These are phyloP conservation scores for Tiphia femorata DNA, from an alignment of 2,888 invertebrate species.

Conservation along the genomic window DNA sequence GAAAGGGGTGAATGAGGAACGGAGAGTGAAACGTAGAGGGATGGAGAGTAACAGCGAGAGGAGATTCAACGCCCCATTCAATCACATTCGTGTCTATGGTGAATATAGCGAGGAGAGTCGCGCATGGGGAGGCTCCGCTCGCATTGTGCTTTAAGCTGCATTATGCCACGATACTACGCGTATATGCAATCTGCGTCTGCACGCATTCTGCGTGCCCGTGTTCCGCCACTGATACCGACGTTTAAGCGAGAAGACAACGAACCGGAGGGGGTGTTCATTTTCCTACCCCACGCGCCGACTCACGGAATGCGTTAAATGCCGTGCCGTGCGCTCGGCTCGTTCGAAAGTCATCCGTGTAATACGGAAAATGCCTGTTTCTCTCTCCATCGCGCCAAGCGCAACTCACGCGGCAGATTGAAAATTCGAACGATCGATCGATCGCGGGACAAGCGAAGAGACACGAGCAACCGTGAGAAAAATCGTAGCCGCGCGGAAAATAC, in stretches of 20 bases:
- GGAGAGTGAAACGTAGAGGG: neutral
- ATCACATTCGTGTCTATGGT: constrained; percentile 37
- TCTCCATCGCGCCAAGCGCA: too few species aligned
- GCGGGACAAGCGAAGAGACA: too few species aligned
- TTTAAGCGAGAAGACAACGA: constrained; percentile 29
- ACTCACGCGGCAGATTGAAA: too few species aligned
- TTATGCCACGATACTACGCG: constrained; percentile 32
- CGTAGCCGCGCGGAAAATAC: too few species aligned
- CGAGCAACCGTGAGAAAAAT: too few species aligned
- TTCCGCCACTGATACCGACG: constrained; percentile 33
- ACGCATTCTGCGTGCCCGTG: constrained; percentile 13
- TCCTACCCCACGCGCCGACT: neutral
- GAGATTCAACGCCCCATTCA: constrained; percentile 39
- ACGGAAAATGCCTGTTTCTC: too few species aligned
- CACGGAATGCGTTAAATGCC: neutral
- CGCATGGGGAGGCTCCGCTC: too few species aligned
- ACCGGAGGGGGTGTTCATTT: neutral
- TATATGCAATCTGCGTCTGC: constrained; percentile 39
- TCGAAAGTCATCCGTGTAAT: too few species aligned
- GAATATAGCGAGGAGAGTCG: too few species aligned
- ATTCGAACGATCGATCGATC: too few species aligned
- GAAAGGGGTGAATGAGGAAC: neutral
- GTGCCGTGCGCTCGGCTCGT: neutral
- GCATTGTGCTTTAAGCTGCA: constrained; percentile 36
- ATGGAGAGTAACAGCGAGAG: constrained; percentile 20